These are phyloP conservation scores for Tachycineta bicolor DNA, from an alignment of 2,113 vertebrate genomes.

Conservation along the genomic window DNA sequence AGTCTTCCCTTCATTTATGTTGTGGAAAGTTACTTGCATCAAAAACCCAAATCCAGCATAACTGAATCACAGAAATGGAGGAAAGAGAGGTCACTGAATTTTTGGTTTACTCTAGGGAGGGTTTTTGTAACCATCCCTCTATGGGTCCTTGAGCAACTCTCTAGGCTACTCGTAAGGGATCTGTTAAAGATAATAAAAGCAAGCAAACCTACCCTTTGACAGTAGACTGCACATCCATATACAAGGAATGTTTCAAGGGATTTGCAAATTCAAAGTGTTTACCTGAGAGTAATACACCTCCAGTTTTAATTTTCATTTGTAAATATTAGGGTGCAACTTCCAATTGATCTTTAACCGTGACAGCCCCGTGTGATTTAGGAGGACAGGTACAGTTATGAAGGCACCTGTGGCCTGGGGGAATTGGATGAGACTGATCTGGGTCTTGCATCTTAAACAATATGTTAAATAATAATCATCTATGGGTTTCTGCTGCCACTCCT, in stretches of 20 bases:
- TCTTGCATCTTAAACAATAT: not conserved
- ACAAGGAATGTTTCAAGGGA: not conserved
- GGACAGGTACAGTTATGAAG: not conserved
- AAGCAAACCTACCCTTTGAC: not conserved
- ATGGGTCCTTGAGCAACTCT: not conserved
- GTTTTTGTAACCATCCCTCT: not conserved
- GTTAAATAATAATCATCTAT: no score
- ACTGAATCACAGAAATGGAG: not conserved
- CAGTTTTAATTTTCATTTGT: not conserved
- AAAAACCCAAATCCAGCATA: not conserved
- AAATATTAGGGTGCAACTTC: not conserved
- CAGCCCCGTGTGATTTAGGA: not conserved
- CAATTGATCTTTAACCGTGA: not conserved
- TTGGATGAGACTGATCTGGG: not conserved
- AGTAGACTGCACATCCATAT: not conserved
- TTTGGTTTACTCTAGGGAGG: not conserved
- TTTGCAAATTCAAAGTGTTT: not conserved
- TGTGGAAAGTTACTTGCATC: not conserved
- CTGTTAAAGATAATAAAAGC: not conserved
- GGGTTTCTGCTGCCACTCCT: not conserved
- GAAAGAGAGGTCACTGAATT: not conserved
- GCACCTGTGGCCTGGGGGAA: not conserved
- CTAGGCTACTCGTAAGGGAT: not conserved
- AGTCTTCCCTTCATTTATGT: not conserved
- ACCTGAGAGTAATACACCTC: not conserved